A percentile compares a stretch with the other conserved stretches of the same genome.
Conservation (phyloP, 2,797 vertebrate genomes). For the Sebastes oblongus region DNA sequence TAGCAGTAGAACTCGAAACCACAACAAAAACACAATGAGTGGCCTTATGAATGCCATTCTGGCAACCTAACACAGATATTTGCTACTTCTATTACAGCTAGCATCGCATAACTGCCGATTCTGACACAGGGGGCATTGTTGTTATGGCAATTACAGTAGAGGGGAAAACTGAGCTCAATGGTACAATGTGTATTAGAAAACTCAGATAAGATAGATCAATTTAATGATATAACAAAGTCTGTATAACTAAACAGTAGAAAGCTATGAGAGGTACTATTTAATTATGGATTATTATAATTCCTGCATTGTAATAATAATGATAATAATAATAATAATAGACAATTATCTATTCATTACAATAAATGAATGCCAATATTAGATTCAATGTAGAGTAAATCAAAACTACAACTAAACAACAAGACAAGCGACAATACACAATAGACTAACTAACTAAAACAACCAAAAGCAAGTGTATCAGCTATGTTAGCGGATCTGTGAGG, state of each 20-base stretch:
- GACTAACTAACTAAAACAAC: no score
- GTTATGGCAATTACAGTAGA: background rate
- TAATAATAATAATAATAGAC: background rate
- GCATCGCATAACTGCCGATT: background rate
- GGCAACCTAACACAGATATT: background rate
- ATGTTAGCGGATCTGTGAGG: no score
- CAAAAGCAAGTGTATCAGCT: no score
- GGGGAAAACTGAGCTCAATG: no score
- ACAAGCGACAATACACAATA: no score
- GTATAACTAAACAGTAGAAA: background rate
- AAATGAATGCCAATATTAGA: no score
- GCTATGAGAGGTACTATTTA: background rate
- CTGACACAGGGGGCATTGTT: background rate
- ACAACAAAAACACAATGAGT: conserved; percentile 32
- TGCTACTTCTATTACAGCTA: background rate
- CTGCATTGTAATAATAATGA: background rate
- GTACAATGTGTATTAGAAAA: background rate
- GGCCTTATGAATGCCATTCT: background rate
- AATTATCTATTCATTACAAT: no score
- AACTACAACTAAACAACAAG: no score
- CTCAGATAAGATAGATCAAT: background rate
- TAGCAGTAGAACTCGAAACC: conserved; percentile 6
- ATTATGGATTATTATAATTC: background rate
- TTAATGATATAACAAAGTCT: background rate
- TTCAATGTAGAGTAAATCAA: no score